Percentiles rank a stretch among this genome's conserved stretches.
Evolutionary conservation across 2,113 vertebrate genomes (phyloP).

Genomic region (Epinephelus lanceolatus): DNA sequence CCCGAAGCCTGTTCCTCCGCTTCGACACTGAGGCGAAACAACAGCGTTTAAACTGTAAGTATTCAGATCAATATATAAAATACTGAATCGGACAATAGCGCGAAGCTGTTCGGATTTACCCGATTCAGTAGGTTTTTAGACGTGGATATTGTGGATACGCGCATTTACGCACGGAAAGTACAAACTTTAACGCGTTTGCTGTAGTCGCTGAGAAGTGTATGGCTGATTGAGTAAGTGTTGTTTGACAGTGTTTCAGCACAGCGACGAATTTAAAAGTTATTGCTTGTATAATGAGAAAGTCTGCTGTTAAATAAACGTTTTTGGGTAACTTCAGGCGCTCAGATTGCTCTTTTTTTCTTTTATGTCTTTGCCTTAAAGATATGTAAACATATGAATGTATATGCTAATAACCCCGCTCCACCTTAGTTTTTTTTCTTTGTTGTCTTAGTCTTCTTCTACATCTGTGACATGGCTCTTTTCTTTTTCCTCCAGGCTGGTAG

Average conservation of each 20-base stretch:
- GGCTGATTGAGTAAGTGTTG: background rate
- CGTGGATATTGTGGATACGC: background rate
- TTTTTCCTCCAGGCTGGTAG: background rate
- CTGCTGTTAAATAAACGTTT: rapidly evolving
- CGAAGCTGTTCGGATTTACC: background rate
- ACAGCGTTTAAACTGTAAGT: conserved; percentile 57
- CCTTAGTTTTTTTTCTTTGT: background rate
- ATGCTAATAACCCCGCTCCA: background rate
- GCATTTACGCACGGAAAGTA: conserved; percentile 41
- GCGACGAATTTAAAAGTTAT: background rate
- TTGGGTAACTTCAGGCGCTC: rapidly evolving
- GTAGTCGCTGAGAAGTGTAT: background rate
- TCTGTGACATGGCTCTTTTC: background rate
- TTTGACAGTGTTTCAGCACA: background rate
- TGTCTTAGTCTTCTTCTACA: background rate
- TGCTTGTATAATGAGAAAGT: rapidly evolving
- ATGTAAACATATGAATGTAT: background rate
- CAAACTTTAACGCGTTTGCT: background rate
- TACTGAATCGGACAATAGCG: rapidly evolving
- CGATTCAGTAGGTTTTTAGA: rapidly evolving
- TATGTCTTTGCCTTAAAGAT: background rate
- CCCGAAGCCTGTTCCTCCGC: conserved; percentile 24
- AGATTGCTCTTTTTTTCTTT: background rate
- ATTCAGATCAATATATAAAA: rapidly evolving
- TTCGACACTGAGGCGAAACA: background rate